These are phyloP conservation scores for Cremastinae sp. DNA, from an alignment of 2,888 invertebrate genomes.

Conservation along the genomic window DNA sequence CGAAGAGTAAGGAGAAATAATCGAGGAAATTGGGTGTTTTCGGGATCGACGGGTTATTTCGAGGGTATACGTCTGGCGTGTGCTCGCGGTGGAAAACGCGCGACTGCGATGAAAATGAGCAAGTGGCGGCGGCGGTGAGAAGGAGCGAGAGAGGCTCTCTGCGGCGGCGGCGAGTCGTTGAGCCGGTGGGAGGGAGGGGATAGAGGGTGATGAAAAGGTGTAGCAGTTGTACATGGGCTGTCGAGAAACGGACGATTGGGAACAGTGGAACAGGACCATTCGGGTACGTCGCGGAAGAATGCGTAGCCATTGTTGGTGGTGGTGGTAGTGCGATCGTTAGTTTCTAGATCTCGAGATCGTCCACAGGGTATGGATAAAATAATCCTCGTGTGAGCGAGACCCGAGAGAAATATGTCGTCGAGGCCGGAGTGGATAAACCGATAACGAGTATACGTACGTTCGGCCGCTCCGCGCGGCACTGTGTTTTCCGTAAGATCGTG, in stretches of 20 bases:
- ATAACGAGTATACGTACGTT: slow-evolving; percentile 64
- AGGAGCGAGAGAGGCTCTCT: slow-evolving; percentile 42
- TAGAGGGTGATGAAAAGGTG: slow-evolving; percentile 31
- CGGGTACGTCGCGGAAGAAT: slow-evolving; percentile 77
- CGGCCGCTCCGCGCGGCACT: slow-evolving; percentile 63
- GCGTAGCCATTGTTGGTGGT: slow-evolving; percentile 81
- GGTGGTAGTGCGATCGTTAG: slow-evolving; percentile 79
- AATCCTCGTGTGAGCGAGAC: slow-evolving; percentile 80
- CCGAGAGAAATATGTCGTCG: slow-evolving; percentile 79
- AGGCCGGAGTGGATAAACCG: slow-evolving; percentile 80
- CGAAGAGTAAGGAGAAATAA: slow-evolving; percentile 6
- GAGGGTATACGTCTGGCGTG: slow-evolving; percentile 39
- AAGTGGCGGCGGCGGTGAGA: slow-evolving; percentile 47
- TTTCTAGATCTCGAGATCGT: slow-evolving; percentile 79
- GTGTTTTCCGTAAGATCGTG: slow-evolving; percentile 30
- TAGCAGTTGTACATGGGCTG: slow-evolving; percentile 31
- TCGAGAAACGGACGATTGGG: slow-evolving; percentile 61
- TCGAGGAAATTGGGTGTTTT: neutral
- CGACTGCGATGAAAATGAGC: slow-evolving; percentile 34
- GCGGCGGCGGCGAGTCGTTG: slow-evolving; percentile 50
- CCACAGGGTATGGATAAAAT: slow-evolving; percentile 81
- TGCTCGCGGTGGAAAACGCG: slow-evolving; percentile 36
- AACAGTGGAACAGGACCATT: slow-evolving; percentile 77
- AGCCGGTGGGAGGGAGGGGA: slow-evolving; percentile 24
- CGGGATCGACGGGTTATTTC: neutral